Base-by-base conservation (phyloP, 2,888 invertebrate genomes). In the Oscheius sp. region DNA sequence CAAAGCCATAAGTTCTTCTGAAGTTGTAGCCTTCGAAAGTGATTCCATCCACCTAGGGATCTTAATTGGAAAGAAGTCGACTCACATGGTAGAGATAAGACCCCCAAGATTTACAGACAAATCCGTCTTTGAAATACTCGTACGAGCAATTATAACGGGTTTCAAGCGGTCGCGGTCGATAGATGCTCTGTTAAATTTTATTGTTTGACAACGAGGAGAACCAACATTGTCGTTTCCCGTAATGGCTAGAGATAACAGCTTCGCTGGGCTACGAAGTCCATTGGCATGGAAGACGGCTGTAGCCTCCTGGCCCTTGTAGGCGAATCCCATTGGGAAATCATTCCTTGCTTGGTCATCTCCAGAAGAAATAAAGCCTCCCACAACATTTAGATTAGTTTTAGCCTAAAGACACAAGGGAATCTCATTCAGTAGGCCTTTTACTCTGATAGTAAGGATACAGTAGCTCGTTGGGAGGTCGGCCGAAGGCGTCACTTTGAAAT, bases 131-230 rank as follows among this genome's bases (percentile, higher is more conserved):
- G 55, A 74, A 71, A 69, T 80, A 81, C 39, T 75, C 75, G 45
- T 72, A 77, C 17, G 71, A 69, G 61, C 81, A 81, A 50, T 75
- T 75, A 70, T 67, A 81, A 8, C 81, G 73, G 29, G 55, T 71
- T 20, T 67, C 69, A 42, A 81, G 57, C 4, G 71, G 66, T n/a
- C 69, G 53, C 31, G 75, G 73, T 25, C 76, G 64, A 25, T 71
- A 66, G 42, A 73, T 70, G 23, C 65, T 74, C 72, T 75, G 55
- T 55, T 65, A 48, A 5, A 27, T 8, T 20, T 17, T n/a, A 39
- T 6, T 4, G 12, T 8, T 37, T 8, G 23, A 29, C 2, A 12
- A 31, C 3, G 25, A 23, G 3, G 2, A 23, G 29, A 15, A 20
- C 61, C 20, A 3, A 72, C 71, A 48, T 76, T 77, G 48, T 70